These are phyloP conservation scores for Pseudococcus viburni DNA, from an alignment of 2,888 invertebrate species.

Conservation along the genomic window DNA sequence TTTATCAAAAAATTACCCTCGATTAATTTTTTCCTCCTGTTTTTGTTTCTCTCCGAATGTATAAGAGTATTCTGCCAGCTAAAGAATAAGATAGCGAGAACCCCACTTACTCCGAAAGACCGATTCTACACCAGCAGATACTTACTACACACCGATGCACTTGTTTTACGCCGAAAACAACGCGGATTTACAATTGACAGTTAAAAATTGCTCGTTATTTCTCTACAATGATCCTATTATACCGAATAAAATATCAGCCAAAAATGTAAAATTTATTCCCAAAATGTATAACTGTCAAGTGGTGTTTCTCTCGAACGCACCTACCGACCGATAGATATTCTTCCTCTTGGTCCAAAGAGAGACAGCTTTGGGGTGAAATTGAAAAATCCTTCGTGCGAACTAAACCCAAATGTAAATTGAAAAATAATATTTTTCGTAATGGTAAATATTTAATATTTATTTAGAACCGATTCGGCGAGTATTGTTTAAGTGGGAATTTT, in stretches of 20 bases:
- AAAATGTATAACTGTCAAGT: slow-evolving; percentile 20
- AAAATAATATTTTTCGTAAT: too few species aligned
- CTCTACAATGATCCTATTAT: slow-evolving; percentile 60
- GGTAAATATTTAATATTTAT: too few species aligned
- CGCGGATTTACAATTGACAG: slow-evolving; percentile 62
- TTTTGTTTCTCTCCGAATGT: background rate
- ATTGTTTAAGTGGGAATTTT: too few species aligned
- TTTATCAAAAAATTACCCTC: slow-evolving; percentile 48
- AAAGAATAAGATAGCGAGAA: background rate
- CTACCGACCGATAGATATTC: too few species aligned
- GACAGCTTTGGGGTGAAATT: too few species aligned
- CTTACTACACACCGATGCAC: slow-evolving; percentile 38
- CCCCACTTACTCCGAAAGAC: background rate
- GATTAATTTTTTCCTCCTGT: slow-evolving; percentile 28
- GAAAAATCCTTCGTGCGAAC: too few species aligned
- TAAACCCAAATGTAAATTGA: too few species aligned
- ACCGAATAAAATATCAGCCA: slow-evolving; percentile 52
- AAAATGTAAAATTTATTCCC: slow-evolving; percentile 34
- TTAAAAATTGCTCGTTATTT: slow-evolving; percentile 60
- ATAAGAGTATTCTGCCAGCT: background rate
- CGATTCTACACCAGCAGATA: too few species aligned
- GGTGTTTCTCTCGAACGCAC: background rate
- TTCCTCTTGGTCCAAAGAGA: too few species aligned
- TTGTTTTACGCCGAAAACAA: slow-evolving; percentile 51
- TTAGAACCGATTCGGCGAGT: too few species aligned